phyloP scores from a whole-genome alignment of 2,797 vertebrate genomes.

The Parauchenoglanis punctatus region DNA sequence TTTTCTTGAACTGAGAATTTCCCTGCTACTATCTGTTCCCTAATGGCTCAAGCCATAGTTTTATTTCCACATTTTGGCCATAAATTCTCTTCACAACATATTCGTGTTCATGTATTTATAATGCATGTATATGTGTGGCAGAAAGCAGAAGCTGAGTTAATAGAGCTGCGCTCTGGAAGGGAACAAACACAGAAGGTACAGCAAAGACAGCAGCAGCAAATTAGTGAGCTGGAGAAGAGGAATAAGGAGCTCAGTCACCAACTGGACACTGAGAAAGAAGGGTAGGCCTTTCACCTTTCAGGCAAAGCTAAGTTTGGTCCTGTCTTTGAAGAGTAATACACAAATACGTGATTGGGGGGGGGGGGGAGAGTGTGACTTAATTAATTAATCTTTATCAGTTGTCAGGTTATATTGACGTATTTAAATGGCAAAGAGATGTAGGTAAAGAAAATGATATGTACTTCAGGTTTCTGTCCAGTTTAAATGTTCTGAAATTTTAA shows the following conservation, averaged over 20 bases:
- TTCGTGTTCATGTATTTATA: not conserved
- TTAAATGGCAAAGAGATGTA: not conserved
- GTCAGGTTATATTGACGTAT: not conserved
- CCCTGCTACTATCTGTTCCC: slow-evolving; percentile 14
- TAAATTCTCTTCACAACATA: not conserved
- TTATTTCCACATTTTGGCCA: slow-evolving; percentile 7
- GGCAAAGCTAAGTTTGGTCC: not conserved
- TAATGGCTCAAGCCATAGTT: not conserved
- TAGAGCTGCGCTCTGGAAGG: slow-evolving; percentile 76
- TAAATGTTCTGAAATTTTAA: not conserved
- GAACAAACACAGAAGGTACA: slow-evolving; percentile 83
- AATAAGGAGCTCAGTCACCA: slow-evolving; percentile 80
- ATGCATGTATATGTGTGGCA: slow-evolving; percentile 59
- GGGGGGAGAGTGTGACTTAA: not conserved
- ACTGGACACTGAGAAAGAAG: slow-evolving; percentile 83
- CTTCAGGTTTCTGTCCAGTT: not conserved
- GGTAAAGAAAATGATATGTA: not conserved
- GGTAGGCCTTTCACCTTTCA: slow-evolving; percentile 71
- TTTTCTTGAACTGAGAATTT: slow-evolving; percentile 2
- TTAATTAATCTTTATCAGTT: not conserved
- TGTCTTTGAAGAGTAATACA: not conserved
- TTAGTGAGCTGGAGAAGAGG: slow-evolving; percentile 77
- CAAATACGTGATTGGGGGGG: too few relatives aligned
- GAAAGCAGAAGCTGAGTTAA: slow-evolving; percentile 87
- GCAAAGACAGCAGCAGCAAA: slow-evolving; percentile 80